Percentiles rank a stretch among this genome's conserved stretches.
Evolutionary conservation across 2,888 invertebrate species (phyloP).

Genomic region (Scelioninae gen. 2): DNA sequence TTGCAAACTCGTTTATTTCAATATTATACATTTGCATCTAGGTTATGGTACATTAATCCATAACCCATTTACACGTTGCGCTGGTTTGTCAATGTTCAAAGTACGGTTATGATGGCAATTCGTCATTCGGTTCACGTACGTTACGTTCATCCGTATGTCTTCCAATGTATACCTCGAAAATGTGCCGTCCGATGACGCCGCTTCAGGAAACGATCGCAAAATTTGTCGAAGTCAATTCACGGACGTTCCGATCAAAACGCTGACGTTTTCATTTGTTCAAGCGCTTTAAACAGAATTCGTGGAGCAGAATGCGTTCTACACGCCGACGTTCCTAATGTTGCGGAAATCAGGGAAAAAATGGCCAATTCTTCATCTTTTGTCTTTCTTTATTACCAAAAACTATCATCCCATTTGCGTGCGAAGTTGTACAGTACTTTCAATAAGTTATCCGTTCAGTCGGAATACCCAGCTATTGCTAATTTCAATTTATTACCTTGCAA

Average conservation of each 20-base stretch:
- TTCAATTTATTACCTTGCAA: no score
- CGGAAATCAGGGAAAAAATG: background rate
- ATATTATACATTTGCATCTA: slow-evolving; percentile 37
- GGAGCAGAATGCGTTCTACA: no score
- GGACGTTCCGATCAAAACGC: no score
- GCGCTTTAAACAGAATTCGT: background rate
- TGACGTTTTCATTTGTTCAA: no score
- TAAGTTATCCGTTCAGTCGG: no score
- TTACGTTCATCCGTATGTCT: slow-evolving; percentile 22
- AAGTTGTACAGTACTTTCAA: no score
- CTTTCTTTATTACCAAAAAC: no score
- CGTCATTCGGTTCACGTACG: slow-evolving; percentile 40
- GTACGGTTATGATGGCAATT: slow-evolving; percentile 42
- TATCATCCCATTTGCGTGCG: no score
- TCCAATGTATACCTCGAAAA: slow-evolving; percentile 16
- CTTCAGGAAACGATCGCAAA: slow-evolving; percentile 6
- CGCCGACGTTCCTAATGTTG: no score
- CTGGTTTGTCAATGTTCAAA: slow-evolving; percentile 27
- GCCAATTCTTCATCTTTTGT: no score
- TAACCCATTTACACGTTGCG: slow-evolving; percentile 42
- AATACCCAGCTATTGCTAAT: no score
- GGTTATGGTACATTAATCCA: slow-evolving; percentile 40
- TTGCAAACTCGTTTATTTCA: slow-evolving; percentile 43
- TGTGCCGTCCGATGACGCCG: background rate
- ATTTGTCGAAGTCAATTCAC: no score